Base-by-base conservation (phyloP, 2,797 vertebrate species). In the Brotula barbata region DNA sequence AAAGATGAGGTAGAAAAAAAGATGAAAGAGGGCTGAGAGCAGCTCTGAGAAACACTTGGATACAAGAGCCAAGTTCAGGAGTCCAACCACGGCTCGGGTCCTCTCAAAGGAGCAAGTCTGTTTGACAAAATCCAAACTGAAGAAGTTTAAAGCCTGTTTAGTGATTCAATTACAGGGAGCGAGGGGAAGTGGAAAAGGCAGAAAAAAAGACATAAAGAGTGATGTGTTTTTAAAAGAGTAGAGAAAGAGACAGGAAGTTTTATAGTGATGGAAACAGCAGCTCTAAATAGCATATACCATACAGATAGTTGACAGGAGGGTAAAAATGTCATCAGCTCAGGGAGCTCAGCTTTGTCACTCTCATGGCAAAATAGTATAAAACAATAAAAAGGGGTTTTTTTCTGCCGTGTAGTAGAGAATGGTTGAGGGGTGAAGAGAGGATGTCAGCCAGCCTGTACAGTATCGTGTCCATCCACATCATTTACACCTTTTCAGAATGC, bases 241-340 rank as follows among this genome's bases (percentile, higher is more conserved):
- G 43, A 64, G 51, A 72, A 62, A 64, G 49, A 43, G 64, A 36
- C 28, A 31, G 58, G 62, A 25, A 52, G 78, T 58, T 48, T 58
- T 73, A 57, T 70, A 66, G 31, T 33, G 6, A 33, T 64, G 64
- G 77, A 75, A 63, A 63, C 19, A 13, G 53, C 0, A 0, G 76
- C 79, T 87, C 86, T 84, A 85, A 85, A 88, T 87, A 85, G 87
- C 15, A 11, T 23, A 55, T 23, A n/a, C n/a, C n/a, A n/a, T n/a
- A n/a, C n/a, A n/a, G n/a, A n/a, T n/a, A n/a, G n/a, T n/a, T 11
- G 11, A 33, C 64, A 74, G 64, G 64, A 75, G 75, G 84, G 64
- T 74, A 75, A 73, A 81, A 64, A 82, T 64, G 77, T 82, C 78
- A 82, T 81, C 81, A 78, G 78, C 64, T 75, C 65, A 39, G 43